These are phyloP conservation scores for Trachymyrmex cornetzi DNA, from an alignment of 1,140 invertebrate species.

Conservation along the genomic window DNA sequence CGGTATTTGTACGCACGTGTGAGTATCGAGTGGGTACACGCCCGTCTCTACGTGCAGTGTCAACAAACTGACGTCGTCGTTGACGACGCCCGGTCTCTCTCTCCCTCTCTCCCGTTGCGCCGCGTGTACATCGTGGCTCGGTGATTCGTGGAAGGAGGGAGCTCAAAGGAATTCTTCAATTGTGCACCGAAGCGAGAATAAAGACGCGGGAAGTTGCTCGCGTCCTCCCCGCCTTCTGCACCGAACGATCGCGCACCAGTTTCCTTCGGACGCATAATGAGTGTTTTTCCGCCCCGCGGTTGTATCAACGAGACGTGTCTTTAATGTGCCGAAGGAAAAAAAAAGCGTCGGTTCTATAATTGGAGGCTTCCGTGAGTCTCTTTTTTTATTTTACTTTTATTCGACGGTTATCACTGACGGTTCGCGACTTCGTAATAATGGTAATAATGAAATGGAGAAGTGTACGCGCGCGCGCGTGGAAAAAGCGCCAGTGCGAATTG, in stretches of 20 bases:
- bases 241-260: slow-evolving; percentile 30
- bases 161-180: slow-evolving; percentile 54
- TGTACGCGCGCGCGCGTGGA: too few species aligned
- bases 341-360: slow-evolving; percentile 35
- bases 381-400: background rate
- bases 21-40: slow-evolving; percentile 6
- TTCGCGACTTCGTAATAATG: background rate
- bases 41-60: slow-evolving; percentile 32
- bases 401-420: background rate
- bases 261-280: slow-evolving; percentile 38
- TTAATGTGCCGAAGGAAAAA: background rate
- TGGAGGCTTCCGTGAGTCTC: slow-evolving; percentile 9
- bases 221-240: background rate
- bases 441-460: background rate
- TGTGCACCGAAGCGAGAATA: slow-evolving; percentile 38
- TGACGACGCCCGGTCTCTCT: slow-evolving; percentile 42
- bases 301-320: slow-evolving; percentile 23
- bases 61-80: slow-evolving; percentile 43
- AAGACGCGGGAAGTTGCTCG: slow-evolving; percentile 25
- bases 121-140: slow-evolving; percentile 31
- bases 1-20: slow-evolving; percentile 1
- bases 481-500: background rate
- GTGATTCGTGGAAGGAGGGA: slow-evolving; percentile 37
- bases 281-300: slow-evolving; percentile 27
- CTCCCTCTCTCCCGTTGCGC: background rate